phyloP scores from a whole-genome alignment of 2,113 vertebrate species.

The Picathartes gymnocephalus region DNA sequence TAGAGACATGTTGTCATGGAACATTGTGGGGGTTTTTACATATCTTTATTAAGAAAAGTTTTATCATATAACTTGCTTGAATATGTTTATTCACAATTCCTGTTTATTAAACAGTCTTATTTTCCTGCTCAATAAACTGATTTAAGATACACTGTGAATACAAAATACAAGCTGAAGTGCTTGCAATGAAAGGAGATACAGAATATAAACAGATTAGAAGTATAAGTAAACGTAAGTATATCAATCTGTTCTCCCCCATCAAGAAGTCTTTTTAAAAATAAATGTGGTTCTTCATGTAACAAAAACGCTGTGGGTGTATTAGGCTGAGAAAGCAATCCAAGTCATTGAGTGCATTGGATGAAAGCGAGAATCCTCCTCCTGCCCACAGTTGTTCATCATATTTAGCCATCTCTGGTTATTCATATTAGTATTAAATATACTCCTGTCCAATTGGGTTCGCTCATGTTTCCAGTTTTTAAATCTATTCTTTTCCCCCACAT shows the following conservation, averaged over 20 bases:
- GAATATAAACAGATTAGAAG: slow-evolving; percentile 20
- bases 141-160: neutral
- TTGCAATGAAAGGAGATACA: neutral
- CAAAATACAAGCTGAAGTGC: neutral
- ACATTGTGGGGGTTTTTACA: neutral
- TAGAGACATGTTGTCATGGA: neutral
- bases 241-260: neutral
- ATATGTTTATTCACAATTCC: slow-evolving; percentile 8
- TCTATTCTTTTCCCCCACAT: slow-evolving; percentile 16
- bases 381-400: slow-evolving; percentile 9
- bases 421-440: slow-evolving; percentile 43
- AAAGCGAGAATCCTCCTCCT: slow-evolving; percentile 15
- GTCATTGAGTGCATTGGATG: slow-evolving; percentile 18
- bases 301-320: slow-evolving; percentile 6
- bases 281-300: slow-evolving; percentile 40
- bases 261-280: slow-evolving; percentile 63
- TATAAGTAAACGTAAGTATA: slow-evolving; percentile 15
- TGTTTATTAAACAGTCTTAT: neutral
- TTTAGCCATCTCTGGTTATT: slow-evolving; percentile 35
- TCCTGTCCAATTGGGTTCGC: slow-evolving; percentile 23
- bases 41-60: neutral
- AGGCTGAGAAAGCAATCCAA: slow-evolving; percentile 19
- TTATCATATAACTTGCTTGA: neutral
- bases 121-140: neutral
- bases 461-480: slow-evolving; percentile 16